A percentile compares a stretch with the other conserved stretches of the same genome.
These are phyloP conservation scores for Mechanitis messenoides DNA, from an alignment of 2,888 invertebrate genomes.

Conservation along the genomic window DNA sequence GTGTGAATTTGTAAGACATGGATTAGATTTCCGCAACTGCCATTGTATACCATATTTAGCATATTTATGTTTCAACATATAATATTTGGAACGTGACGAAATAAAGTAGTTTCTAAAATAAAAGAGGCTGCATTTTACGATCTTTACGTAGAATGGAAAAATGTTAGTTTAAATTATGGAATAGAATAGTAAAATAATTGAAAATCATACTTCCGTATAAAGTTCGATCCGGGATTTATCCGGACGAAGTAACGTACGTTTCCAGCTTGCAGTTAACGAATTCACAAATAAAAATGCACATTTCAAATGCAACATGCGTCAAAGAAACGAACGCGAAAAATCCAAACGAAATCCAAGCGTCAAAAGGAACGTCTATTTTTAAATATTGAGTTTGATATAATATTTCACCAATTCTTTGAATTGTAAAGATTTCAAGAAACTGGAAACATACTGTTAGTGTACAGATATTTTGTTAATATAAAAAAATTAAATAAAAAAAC, in stretches of 20 bases:
- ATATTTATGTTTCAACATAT: neutral
- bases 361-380: constrained; percentile 12
- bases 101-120: too few relatives aligned
- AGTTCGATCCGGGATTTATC: constrained; percentile 18
- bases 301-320: constrained; percentile 26
- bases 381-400: constrained; percentile 10
- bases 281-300: constrained; percentile 28
- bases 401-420: neutral
- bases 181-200: neutral
- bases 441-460: neutral
- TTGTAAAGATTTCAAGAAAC: constrained; percentile 2
- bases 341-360: constrained; percentile 13
- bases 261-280: constrained; percentile 19
- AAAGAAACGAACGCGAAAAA: constrained; percentile 14
- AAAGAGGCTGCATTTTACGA: too few relatives aligned
- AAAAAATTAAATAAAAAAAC: too few relatives aligned
- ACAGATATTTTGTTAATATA: neutral
- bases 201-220: constrained; percentile 16
- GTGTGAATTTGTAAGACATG: constrained; percentile 6
- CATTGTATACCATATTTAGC: neutral
- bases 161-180: too few relatives aligned
- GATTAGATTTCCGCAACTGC: constrained; percentile 7
- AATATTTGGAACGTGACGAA: too few relatives aligned
- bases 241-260: constrained; percentile 10
- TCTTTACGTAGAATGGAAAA: too few relatives aligned